phyloP scores from a whole-genome alignment of 2,113 vertebrate species.

The Hepsetus odoe region DNA sequence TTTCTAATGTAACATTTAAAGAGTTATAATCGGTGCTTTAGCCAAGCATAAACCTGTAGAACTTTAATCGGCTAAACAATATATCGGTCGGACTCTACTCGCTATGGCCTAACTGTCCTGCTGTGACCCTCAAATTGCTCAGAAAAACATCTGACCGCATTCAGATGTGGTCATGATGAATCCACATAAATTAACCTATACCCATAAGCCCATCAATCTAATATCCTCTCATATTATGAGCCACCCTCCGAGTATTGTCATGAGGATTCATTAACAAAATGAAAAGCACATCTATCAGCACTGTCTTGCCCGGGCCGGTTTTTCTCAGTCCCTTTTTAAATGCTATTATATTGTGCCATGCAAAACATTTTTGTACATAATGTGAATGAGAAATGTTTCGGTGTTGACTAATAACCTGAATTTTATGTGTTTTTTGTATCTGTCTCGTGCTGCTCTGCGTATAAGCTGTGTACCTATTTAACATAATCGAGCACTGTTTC shows the following conservation, averaged over 20 bases:
- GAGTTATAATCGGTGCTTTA: neutral
- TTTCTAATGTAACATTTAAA: neutral
- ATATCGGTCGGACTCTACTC: neutral
- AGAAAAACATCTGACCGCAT: neutral
- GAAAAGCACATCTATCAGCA: neutral
- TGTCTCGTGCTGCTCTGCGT: constrained; percentile 79
- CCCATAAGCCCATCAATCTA: neutral
- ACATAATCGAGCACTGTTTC: constrained; percentile 84
- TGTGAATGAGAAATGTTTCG: constrained; percentile 26
- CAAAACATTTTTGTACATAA: constrained; percentile 40
- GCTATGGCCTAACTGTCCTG: no score
- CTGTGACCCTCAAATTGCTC: neutral
- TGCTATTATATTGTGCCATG: neutral
- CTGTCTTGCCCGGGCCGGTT: neutral
- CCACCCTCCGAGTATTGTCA: neutral
- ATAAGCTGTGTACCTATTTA: constrained; percentile 75
- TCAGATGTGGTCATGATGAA: neutral
- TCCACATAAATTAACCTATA: neutral
- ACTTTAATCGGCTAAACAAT: neutral
- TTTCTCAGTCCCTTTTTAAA: constrained; percentile 11
- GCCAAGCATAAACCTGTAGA: no score
- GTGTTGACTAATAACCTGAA: constrained; percentile 38
- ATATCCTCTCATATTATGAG: neutral
- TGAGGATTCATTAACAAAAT: neutral
- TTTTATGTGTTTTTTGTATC: constrained; percentile 70